These are phyloP conservation scores for Priocnemis perturbator DNA, from an alignment of 2,888 invertebrate species.

Conservation along the genomic window DNA sequence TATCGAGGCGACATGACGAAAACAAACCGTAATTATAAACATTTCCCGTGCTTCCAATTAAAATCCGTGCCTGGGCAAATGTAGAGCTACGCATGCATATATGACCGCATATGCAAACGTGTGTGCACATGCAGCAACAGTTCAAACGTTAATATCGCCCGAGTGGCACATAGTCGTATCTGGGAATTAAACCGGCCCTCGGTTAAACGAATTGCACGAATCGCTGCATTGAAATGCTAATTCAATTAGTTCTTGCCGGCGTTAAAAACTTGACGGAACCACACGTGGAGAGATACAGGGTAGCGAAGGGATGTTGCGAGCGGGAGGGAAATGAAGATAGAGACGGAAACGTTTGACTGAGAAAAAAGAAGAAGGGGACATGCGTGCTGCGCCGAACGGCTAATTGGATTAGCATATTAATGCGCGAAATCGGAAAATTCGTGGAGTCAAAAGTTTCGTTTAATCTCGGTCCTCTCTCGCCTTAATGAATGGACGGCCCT, in stretches of 20 bases:
- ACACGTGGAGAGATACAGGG: constrained; percentile 42
- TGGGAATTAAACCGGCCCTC: constrained; percentile 31
- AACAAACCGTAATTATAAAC: too few relatives aligned
- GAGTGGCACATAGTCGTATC: constrained; percentile 7
- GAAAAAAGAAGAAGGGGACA: not conserved
- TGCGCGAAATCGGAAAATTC: constrained; percentile 45
- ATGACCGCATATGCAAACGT: too few relatives aligned
- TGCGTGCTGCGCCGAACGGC: constrained; percentile 11
- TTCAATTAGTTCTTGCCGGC: constrained; percentile 42
- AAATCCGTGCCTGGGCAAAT: not conserved
- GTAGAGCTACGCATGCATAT: not conserved
- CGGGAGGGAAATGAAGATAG: not conserved
- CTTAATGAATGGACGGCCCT: constrained; percentile 49
- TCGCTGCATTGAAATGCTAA: constrained; percentile 44
- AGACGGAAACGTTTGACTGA: constrained; percentile 11
- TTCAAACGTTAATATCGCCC: constrained; percentile 48
- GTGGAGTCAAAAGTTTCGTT: constrained; percentile 32
- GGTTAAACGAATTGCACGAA: constrained; percentile 40
- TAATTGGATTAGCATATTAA: constrained; percentile 48
- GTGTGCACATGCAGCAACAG: constrained; percentile 22
- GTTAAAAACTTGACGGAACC: constrained; percentile 39
- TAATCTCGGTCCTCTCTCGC: constrained; percentile 32
- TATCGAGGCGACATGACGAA: too few relatives aligned
- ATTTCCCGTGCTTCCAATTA: not conserved
- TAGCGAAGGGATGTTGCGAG: constrained; percentile 26